phyloP scores from a whole-genome alignment of 2,888 invertebrate species.

The Cantharis lateralis region DNA sequence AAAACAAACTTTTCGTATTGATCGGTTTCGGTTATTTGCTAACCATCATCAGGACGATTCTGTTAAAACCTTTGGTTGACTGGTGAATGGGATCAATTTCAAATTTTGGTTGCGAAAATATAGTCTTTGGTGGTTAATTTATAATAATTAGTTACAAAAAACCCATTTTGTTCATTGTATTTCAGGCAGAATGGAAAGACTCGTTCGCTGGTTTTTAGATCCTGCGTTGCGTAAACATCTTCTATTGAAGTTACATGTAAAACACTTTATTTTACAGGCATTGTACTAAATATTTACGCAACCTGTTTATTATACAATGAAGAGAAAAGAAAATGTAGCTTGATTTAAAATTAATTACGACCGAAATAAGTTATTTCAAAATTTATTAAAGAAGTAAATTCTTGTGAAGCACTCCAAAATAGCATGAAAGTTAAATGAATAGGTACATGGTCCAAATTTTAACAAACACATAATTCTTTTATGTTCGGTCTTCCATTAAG shows the following conservation, averaged over 20 bases:
- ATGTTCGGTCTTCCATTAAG: constrained; percentile 14
- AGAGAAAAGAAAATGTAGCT: not conserved
- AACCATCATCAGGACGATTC: no score
- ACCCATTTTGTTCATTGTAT: not conserved
- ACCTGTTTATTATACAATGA: not conserved
- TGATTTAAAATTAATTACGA: not conserved
- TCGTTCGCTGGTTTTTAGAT: not conserved
- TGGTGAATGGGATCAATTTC: no score
- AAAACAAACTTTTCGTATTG: no score
- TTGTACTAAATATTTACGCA: not conserved
- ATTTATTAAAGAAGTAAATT: not conserved
- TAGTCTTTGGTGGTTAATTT: not conserved
- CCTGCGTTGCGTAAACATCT: not conserved
- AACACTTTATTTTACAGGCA: not conserved
- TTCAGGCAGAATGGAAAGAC: not conserved
- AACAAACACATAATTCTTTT: constrained; percentile 3
- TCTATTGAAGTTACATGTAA: not conserved
- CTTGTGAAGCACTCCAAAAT: not conserved
- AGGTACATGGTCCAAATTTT: constrained; percentile 2
- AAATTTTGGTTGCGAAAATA: not conserved
- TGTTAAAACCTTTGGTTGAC: no score
- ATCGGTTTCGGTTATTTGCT: no score
- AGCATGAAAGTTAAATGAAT: not conserved
- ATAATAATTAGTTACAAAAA: not conserved
- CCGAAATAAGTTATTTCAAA: not conserved